Base-by-base conservation (phyloP, 2,797 vertebrate genomes). In the Sebastes nivosus region DNA sequence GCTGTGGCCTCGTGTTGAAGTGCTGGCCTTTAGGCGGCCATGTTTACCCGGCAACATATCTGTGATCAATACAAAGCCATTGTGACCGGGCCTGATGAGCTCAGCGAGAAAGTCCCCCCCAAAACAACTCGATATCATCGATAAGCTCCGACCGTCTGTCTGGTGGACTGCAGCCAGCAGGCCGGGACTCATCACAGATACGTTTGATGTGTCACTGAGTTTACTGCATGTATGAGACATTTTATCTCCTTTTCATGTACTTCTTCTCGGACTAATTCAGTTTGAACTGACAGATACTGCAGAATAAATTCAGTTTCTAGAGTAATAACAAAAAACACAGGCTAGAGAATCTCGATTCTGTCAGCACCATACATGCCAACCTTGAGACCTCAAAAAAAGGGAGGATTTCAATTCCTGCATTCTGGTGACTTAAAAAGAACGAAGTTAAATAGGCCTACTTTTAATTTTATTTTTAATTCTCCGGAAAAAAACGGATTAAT, bases 51-150 rank as follows among this genome's bases (percentile, higher is more conserved):
- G 72, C 70, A 76, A 70, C 64, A 67, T 66, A 64, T 73, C 72
- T 72, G 50, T 55, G 73, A 88, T 87, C 87, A 84, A 84, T 86
- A 73, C 42, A 79, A 36, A 84, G 63, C 83, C 59, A 88, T 75
- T 57, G 64, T 55, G 25, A 14, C 67, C 60, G 30, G 38, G 77
- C 75, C 64, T 79, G 86, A 82, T 67, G 75, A 71, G 65, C 67
- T 29, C 6, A 32, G 64, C 30, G 46, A 75, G 57, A 77, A 22
- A 77, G 46, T 52, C 71, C 63, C 20, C 38, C 22, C 38, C 46
- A 22, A 81, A 89, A 90, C 84, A 87, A 65, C 38, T 92, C 88
- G 32, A 90, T 90, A 78, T 54, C 77, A 86, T 75, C 55, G 85
- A 90, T 46, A 46, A 46, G 61, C 84, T 52, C 13, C 18, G 52